phyloP scores from a whole-genome alignment of 2,888 invertebrate species.

The Ypsolopha scabrella region DNA sequence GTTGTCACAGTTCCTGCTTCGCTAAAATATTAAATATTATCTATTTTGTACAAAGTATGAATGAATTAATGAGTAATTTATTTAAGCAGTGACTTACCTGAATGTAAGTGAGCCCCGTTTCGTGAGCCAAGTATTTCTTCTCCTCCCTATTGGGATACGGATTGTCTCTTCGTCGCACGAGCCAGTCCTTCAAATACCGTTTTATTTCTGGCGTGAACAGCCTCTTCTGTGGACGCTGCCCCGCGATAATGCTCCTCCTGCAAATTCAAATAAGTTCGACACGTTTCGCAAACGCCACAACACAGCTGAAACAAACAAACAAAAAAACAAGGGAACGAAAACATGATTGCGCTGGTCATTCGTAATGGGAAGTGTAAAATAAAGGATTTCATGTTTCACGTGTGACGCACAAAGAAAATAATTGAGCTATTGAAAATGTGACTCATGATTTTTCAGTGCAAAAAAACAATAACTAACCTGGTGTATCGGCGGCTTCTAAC shows the following conservation, averaged over 20 bases:
- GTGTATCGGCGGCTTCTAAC: constrained; percentile 79
- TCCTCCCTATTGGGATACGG: constrained; percentile 84
- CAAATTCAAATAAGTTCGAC: constrained; percentile 15
- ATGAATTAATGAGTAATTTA: neutral
- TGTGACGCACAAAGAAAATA: constrained; percentile 61
- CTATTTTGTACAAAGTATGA: too few species aligned
- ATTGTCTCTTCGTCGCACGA: constrained; percentile 80
- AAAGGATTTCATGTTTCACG: constrained; percentile 22
- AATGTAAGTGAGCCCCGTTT: constrained; percentile 82
- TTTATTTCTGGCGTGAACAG: constrained; percentile 86
- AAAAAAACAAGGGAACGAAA: neutral
- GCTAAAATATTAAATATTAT: too few species aligned
- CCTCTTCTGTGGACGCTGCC: constrained; percentile 76
- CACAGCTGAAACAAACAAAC: neutral
- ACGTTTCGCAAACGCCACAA: neutral
- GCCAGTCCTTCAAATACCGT: constrained; percentile 81
- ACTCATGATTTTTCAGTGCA: constrained; percentile 35
- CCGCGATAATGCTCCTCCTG: constrained; percentile 70
- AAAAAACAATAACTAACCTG: constrained; percentile 62
- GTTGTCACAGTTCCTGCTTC: too few species aligned
- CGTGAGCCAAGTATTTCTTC: constrained; percentile 77
- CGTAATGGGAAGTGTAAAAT: constrained; percentile 10
- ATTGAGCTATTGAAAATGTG: constrained; percentile 42
- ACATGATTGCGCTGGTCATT: neutral
- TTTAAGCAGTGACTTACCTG: constrained; percentile 64